phyloP scores from a whole-genome alignment of 2,888 invertebrate genomes.

The Macaria notata region DNA sequence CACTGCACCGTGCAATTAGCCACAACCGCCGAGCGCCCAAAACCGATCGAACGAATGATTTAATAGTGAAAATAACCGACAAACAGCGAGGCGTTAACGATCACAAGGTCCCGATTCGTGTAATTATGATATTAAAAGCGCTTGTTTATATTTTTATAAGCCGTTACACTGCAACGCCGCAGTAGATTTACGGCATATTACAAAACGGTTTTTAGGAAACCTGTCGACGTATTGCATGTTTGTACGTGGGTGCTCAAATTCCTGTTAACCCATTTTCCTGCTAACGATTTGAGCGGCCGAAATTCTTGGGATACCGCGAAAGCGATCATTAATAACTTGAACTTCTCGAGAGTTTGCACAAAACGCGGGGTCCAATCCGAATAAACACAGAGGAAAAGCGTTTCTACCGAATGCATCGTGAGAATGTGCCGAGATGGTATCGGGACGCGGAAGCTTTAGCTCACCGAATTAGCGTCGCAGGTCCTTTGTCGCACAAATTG shows the following conservation, averaged over 20 bases:
- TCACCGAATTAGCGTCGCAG: constrained; percentile 9
- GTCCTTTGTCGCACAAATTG: constrained; percentile 15
- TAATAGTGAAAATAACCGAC: constrained; percentile 64
- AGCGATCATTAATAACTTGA: constrained; percentile 6
- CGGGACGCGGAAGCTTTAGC: constrained; percentile 7
- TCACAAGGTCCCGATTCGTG: constrained; percentile 49
- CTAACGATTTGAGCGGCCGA: constrained; percentile 9
- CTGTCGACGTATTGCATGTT: constrained; percentile 28
- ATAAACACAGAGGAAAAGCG: background rate
- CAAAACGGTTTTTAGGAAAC: constrained; percentile 50
- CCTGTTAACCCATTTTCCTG: constrained; percentile 24
- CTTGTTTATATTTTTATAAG: constrained; percentile 56
- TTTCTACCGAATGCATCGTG: constrained; percentile 5
- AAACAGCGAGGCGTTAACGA: constrained; percentile 54
- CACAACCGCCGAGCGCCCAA: constrained; percentile 49
- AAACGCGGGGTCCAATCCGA: background rate
- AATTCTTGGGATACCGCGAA: constrained; percentile 10
- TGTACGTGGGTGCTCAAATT: constrained; percentile 19
- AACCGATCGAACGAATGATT: constrained; percentile 54
- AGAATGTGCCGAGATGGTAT: constrained; percentile 5
- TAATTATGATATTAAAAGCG: constrained; percentile 63
- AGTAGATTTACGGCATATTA: constrained; percentile 53
- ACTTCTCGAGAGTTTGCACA: background rate
- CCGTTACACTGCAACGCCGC: constrained; percentile 42
- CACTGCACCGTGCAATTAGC: constrained; percentile 56